Evolutionary conservation across 2,797 vertebrate genomes (phyloP).

Genomic region (Halcyon smyrnensis): DNA sequence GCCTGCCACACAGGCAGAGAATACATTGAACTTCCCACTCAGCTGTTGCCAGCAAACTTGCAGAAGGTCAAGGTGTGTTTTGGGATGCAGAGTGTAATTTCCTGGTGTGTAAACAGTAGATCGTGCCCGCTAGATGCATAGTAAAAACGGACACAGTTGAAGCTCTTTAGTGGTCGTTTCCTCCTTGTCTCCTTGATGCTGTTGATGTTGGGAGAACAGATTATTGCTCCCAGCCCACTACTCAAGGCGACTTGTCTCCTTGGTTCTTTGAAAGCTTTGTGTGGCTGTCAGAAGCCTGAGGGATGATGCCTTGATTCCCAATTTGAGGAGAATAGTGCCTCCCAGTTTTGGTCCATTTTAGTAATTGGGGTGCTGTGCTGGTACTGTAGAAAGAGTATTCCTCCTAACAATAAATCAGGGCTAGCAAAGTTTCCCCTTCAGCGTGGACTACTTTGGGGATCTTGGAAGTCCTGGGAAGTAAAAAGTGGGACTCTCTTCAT

Average conservation of each 20-base stretch:
- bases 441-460: background rate
- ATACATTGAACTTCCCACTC: background rate
- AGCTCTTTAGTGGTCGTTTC: background rate
- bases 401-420: background rate
- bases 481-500: background rate
- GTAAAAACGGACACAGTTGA: background rate
- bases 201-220: background rate
- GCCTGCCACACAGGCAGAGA: background rate
- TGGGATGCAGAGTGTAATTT: background rate
- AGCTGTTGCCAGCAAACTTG: background rate
- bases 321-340: background rate
- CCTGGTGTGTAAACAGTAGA: background rate
- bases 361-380: background rate
- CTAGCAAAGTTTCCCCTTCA: background rate
- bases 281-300: background rate
- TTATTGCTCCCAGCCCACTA: background rate
- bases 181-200: background rate
- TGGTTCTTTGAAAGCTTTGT: background rate
- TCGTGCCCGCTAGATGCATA: background rate
- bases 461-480: background rate
- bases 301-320: background rate
- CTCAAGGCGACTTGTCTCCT: background rate
- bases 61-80: background rate
- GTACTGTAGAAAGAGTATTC: background rate
- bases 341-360: background rate